Evolutionary conservation across 1,140 invertebrate species (phyloP).

Genomic region (Rhagoletis zephyria): DNA sequence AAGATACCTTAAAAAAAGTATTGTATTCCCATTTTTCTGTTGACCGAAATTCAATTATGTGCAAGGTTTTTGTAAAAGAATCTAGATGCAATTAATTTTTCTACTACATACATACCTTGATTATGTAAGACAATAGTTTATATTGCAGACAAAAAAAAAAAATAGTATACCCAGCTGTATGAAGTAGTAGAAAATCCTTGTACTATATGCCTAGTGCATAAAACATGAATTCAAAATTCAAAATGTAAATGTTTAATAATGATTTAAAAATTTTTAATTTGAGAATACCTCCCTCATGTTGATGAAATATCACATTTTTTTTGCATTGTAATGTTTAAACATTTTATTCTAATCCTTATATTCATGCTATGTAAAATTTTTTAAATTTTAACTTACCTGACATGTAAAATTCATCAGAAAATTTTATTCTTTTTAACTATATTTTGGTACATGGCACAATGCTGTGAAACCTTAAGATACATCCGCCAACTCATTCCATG

Average conservation of each 20-base stretch:
- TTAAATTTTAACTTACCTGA: constrained; percentile 2
- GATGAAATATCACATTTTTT: background rate
- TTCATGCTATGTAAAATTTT: background rate
- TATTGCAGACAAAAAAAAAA: background rate
- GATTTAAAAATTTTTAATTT: background rate
- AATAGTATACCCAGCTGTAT: background rate
- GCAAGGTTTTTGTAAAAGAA: background rate
- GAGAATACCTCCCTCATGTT: background rate
- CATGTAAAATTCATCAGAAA: constrained; percentile 6
- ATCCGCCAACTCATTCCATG: no score
- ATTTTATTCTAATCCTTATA: background rate
- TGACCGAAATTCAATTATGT: background rate
- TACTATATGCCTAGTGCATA: constrained; percentile 24
- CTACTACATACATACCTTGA: background rate
- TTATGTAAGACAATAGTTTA: background rate
- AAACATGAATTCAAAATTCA: background rate
- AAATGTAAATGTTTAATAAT: background rate
- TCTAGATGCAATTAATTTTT: background rate
- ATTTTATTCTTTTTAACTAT: background rate
- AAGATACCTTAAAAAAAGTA: background rate
- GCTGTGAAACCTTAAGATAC: no score
- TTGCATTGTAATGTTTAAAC: constrained; percentile 6
- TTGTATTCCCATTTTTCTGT: background rate
- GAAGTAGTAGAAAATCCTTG: background rate
- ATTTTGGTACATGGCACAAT: no score